A percentile compares a stretch with the other conserved stretches of the same genome.
phyloP scores from a whole-genome alignment of 2,888 invertebrate genomes.

The Operophtera brumata region DNA sequence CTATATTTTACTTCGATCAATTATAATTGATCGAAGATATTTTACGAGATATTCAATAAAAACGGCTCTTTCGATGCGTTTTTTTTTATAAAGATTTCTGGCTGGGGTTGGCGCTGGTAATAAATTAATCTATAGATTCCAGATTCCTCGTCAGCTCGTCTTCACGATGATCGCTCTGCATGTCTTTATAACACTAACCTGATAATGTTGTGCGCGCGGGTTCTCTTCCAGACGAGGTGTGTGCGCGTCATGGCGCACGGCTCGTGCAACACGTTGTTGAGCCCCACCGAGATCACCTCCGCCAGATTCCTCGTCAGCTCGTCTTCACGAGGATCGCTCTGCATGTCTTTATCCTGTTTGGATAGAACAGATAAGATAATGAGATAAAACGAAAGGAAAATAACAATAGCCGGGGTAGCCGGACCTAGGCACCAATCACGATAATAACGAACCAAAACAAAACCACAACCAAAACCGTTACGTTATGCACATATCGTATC shows the following conservation, averaged over 20 bases:
- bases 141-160: constrained; percentile 6
- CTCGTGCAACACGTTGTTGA: constrained; percentile 7
- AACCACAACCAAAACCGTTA: no score
- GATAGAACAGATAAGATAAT: neutral
- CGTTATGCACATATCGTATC: no score
- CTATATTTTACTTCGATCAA: no score
- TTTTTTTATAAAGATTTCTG: no score
- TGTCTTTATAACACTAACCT: constrained; percentile 49
- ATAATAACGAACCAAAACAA: no score
- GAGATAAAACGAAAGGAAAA: neutral
- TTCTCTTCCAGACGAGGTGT: constrained; percentile 31
- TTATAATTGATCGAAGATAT: no score
- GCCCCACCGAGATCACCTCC: constrained; percentile 3
- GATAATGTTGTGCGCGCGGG: constrained; percentile 57
- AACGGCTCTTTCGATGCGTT: no score
- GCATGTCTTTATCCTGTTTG: constrained; percentile 15
- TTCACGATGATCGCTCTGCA: constrained; percentile 11
- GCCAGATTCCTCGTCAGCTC: constrained; percentile 7
- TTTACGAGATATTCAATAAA: no score
- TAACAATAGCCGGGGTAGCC: no score
- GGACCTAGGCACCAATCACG: no score
- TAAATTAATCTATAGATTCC: no score
- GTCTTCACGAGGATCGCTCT: constrained; percentile 11
- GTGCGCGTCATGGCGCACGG: neutral
- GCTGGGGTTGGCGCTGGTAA: no score